These are phyloP conservation scores for Phoxinus phoxinus DNA, from an alignment of 2,113 vertebrate genomes.

Conservation along the genomic window DNA sequence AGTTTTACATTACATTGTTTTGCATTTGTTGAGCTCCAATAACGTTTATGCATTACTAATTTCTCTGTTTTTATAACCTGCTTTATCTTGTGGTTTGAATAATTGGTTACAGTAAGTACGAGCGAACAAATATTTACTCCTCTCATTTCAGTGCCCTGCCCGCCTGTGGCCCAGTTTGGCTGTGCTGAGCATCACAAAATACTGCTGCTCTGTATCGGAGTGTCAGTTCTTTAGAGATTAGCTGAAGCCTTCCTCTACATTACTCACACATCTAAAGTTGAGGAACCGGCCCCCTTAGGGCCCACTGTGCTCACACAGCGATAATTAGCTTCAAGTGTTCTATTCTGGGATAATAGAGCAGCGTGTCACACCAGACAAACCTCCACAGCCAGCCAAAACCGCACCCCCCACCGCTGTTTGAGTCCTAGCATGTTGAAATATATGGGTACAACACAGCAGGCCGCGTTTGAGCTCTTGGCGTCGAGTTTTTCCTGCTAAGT, in stretches of 20 bases:
- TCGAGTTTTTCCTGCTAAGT: slow-evolving; percentile 18
- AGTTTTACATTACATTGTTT: background rate
- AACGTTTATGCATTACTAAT: background rate
- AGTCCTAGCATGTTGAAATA: slow-evolving; percentile 12
- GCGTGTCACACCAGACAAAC: slow-evolving; percentile 30
- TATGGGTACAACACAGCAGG: slow-evolving; percentile 26
- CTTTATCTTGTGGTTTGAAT: background rate
- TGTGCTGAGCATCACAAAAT: slow-evolving; percentile 4
- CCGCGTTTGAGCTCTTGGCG: background rate
- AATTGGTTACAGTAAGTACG: slow-evolving; percentile 5
- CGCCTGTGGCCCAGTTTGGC: background rate
- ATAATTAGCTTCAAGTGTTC: slow-evolving; percentile 58
- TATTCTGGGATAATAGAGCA: slow-evolving; percentile 51
- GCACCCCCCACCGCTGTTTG: background rate
- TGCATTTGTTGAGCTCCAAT: background rate
- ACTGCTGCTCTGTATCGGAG: background rate
- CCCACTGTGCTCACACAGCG: slow-evolving; percentile 54
- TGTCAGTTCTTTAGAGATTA: slow-evolving; percentile 19
- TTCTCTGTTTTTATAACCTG: slow-evolving; percentile 4
- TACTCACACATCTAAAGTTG: slow-evolving; percentile 50
- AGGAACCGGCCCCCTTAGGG: slow-evolving; percentile 36
- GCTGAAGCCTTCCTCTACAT: slow-evolving; percentile 24
- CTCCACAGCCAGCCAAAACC: slow-evolving; percentile 29
- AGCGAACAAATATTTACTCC: slow-evolving; percentile 19
- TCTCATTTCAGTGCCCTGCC: background rate